phyloP scores from a whole-genome alignment of 2,113 vertebrate genomes.

The Propithecus coquereli region DNA sequence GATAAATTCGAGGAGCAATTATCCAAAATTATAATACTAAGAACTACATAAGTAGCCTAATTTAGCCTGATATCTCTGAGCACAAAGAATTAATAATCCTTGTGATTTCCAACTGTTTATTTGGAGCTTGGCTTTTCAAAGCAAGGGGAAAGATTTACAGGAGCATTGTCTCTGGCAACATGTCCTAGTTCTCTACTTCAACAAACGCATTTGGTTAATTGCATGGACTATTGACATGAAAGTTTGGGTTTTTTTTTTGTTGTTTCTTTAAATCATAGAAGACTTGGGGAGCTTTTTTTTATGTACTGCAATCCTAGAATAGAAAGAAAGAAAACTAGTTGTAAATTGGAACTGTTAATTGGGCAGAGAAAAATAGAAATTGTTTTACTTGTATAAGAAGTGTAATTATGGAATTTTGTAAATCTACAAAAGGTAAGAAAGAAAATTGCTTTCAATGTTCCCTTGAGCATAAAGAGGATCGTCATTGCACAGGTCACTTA shows the following conservation, averaged over 20 bases:
- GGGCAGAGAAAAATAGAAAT: slow-evolving; percentile 22
- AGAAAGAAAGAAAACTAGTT: background rate
- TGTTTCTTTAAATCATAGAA: background rate
- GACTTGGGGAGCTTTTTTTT: background rate
- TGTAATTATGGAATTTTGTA: slow-evolving; percentile 14
- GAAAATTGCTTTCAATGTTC: background rate
- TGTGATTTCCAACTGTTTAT: background rate
- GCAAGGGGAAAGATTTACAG: background rate
- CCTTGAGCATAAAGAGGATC: background rate
- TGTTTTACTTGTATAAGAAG: background rate
- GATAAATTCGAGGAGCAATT: slow-evolving; percentile 6
- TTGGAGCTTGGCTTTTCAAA: background rate
- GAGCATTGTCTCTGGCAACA: background rate
- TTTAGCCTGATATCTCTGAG: background rate
- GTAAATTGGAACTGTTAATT: slow-evolving; percentile 42
- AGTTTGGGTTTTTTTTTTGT: background rate
- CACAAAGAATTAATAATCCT: background rate
- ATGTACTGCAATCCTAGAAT: background rate
- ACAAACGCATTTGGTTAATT: background rate
- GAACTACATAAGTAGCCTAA: background rate
- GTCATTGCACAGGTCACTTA: background rate
- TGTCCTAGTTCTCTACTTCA: background rate
- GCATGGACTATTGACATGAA: background rate
- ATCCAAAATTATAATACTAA: background rate
- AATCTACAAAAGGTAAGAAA: slow-evolving; percentile 19